Evolutionary conservation across 2,113 vertebrate species (phyloP).

Genomic region (Condylura cristata): DNA sequence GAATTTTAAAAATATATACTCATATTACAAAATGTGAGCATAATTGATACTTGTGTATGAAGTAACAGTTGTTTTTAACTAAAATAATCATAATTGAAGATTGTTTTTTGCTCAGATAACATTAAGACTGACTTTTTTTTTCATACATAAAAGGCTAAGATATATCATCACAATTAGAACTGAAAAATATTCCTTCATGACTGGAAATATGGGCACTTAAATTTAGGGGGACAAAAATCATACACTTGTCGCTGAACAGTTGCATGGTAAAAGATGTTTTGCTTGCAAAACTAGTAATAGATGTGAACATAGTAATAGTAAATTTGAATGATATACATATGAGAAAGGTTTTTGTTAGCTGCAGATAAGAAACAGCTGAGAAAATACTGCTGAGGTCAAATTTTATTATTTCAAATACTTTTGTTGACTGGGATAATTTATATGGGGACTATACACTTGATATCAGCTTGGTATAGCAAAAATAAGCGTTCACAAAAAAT

Average conservation of each 20-base stretch:
- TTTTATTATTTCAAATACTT: constrained; percentile 9
- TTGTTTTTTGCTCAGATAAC: background rate
- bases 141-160: background rate
- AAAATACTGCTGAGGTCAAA: background rate
- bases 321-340: background rate
- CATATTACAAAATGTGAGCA: background rate
- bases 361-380: background rate
- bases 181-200: background rate
- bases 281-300: background rate
- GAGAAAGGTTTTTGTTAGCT: background rate
- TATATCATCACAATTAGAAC: background rate
- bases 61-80: background rate
- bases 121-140: background rate
- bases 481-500: constrained; percentile 57
- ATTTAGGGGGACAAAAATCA: background rate
- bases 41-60: background rate
- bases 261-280: background rate
- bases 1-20: background rate
- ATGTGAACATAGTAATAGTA: background rate
- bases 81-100: background rate
- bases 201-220: background rate
- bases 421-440: constrained; percentile 41
- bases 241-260: background rate
- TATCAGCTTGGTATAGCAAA: background rate
- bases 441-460: constrained; percentile 25